Evolutionary conservation across 2,888 invertebrate genomes (phyloP), one percentile per base, ranked within the genome.

Genomic region (Chloromyia formosa): DNA sequence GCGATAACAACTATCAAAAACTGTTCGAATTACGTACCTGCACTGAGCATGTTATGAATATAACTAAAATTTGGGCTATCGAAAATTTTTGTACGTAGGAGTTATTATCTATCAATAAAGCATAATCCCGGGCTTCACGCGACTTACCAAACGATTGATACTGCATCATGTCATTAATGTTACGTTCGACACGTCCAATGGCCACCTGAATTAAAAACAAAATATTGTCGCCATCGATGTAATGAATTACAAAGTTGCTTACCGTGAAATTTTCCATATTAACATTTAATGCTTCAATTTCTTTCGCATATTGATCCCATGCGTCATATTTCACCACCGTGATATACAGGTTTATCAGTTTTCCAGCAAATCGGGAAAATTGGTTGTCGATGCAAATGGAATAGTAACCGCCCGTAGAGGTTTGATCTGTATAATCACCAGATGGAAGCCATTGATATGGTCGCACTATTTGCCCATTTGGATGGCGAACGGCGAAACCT

Each of bases 371-470:
- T 81, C 94, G 89, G 0, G 96, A 95, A 83, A 96, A 95, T 83
- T 96, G 95, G 86, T 96, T 96, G 83, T 96, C 96, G 74, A 96
- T 92, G 84, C 96, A 96, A 49, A 96, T 92, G 18, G 93, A 92
- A 82, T 96, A 96, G 83, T 95, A 95, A 0, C 96, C 95, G 22
- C 95, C 95, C 0, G 90, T 86, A 0, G 92, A 90, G 0, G 91
- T 87, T 81, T 92, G 92, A 81, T 96, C 96, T 73, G 96, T 95
- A 80, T 95, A 96, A 82, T 96, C 96, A 0, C 94, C 91, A 79
- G 90, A 93, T n/a, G 94, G 88, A 82, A 92, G 90, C 96, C 96
- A 96, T 81, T 94, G 93, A 82, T 96, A 96, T 0, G 96, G 96
- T 81, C 94, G 92, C 5, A 96, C 95, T 78, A 95, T 90, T 82